Base-by-base conservation (phyloP, 2,113 vertebrate species). In the Columbina picui region DNA sequence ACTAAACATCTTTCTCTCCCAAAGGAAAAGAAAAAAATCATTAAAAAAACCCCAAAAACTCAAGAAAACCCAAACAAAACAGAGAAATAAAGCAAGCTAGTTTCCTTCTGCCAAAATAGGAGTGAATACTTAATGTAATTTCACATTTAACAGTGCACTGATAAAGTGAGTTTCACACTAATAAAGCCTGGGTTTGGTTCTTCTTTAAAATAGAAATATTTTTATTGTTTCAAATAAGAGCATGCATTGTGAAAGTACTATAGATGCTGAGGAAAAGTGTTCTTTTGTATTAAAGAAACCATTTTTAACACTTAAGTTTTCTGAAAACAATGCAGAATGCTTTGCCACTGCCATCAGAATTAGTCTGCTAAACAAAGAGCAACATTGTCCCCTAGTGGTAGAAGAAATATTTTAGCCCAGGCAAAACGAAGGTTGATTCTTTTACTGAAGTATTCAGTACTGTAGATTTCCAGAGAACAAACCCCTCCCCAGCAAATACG, bases 381-480 rank as follows among this genome's bases (percentile, higher is more conserved):
- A 97, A 98, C 93, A 98, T 92, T 97, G 98, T 8, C 97, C 97
- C 88, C 98, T 98, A 96, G 86, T 94, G 98, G 93, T 3, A 17
- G 3, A 86, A 82, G 7, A 32, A 86, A 43, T 93, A 74, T 80
- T 63, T 91, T 39, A 80, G 29, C 13, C 38, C 8, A 3, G 3
- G 8, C 20, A 27, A 50, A 84, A 50, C 1, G 0, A 78, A 65
- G 75, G 36, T 32, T 55, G 61, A 14, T 22, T 52, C n/a, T 23
- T 53, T 9, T 11, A 3, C 2, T 38, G 49, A 68, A n/a, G 25
- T 50, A 21, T 7, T 56, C 53, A 14, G 22, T 12, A 26, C 12
- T 8, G 36, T 14, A 16, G 14, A 41, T 65, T 90, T 85, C 39
- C 26, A 45, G 29, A 41, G 29, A 50, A 21, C 22, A 94, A 73